Conservation (phyloP, 2,113 vertebrate genomes). For the Syrmaticus mikado region DNA sequence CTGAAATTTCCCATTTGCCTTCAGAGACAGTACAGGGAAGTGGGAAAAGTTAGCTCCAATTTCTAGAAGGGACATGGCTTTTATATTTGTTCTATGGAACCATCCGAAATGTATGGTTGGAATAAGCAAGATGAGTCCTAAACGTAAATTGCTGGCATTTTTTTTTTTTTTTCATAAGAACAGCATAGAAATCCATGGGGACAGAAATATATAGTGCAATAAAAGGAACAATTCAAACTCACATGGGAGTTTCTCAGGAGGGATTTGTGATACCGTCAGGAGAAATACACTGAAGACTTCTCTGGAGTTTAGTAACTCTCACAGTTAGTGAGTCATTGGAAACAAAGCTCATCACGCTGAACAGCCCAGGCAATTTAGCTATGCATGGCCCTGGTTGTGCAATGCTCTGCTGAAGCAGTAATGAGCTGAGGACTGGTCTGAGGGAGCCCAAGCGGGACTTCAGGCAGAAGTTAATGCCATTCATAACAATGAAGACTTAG, state of each 20-base stretch:
- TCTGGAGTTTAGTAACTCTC: background rate
- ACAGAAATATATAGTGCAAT: background rate
- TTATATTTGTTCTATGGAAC: background rate
- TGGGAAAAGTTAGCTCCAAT: background rate
- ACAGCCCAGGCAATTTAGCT: background rate
- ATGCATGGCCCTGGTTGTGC: background rate
- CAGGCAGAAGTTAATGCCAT: background rate
- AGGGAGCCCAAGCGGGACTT: background rate
- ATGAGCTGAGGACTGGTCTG: background rate
- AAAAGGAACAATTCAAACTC: background rate
- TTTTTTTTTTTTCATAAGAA: background rate
- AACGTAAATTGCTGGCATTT: background rate
- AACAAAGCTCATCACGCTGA: slow-evolving; percentile 21
- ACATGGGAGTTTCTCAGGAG: background rate
- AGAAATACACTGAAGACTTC: background rate
- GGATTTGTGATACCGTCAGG: background rate
- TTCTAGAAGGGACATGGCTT: background rate
- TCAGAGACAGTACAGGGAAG: background rate
- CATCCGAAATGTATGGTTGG: background rate
- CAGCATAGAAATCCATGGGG: background rate
- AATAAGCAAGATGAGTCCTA: background rate
- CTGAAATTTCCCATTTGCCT: background rate
- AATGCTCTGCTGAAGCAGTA: slow-evolving; percentile 12
- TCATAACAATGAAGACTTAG: background rate
- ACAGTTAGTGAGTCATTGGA: background rate